Conservation (phyloP, 2,888 invertebrate genomes). For the Belgica antarctica region DNA sequence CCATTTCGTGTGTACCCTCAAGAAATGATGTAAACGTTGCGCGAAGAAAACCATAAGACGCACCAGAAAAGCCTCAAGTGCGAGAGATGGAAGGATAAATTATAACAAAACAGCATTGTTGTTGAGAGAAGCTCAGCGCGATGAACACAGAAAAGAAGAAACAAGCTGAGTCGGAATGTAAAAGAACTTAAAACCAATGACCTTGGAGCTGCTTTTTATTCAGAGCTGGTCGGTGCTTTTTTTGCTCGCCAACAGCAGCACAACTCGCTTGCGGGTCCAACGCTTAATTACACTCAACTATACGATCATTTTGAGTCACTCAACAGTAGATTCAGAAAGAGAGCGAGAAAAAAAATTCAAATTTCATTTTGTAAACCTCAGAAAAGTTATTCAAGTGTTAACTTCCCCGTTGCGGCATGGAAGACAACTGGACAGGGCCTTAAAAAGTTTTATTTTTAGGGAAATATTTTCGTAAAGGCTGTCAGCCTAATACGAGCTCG, state of each 20-base stretch:
- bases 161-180: conserved; percentile 29
- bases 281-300: not conserved
- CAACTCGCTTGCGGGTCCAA: not conserved
- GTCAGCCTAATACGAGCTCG: too few species aligned
- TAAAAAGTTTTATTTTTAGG: too few species aligned
- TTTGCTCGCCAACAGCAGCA: too few species aligned
- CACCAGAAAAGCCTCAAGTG: not conserved
- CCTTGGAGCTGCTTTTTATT: conserved; percentile 37
- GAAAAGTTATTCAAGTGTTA: not conserved
- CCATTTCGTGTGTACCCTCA: too few species aligned
- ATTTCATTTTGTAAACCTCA: conserved; percentile 5
- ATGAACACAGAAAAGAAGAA: not conserved
- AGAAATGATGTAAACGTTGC: not conserved
- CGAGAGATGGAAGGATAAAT: conserved; percentile 17
- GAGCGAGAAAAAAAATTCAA: not conserved
- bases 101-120: conserved; percentile 35
- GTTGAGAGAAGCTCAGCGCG: not conserved
- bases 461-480: too few species aligned
- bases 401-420: not conserved
- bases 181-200: conserved; percentile 41
- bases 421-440: not conserved
- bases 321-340: not conserved
- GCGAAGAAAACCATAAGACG: too few species aligned
- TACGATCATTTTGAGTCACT: not conserved
- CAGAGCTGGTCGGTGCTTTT: not conserved